phyloP scores from a whole-genome alignment of 2,797 vertebrate genomes.

The Avahi laniger region DNA sequence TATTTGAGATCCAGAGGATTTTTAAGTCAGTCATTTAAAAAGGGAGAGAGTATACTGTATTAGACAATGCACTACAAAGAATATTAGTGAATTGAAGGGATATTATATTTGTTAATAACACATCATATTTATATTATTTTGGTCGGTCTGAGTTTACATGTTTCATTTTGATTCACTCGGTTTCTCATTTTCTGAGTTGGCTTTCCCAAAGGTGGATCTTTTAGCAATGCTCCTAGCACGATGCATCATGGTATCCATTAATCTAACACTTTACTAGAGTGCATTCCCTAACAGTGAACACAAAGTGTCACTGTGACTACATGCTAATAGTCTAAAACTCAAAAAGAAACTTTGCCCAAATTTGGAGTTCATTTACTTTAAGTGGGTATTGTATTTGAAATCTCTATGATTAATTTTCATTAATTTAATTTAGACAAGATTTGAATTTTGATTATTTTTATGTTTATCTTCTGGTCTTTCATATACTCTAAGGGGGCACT shows the following conservation, averaged over 20 bases:
- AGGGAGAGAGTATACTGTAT: background rate
- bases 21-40: background rate
- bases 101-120: slow-evolving; percentile 7
- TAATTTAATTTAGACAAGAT: slow-evolving; percentile 55
- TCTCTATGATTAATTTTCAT: slow-evolving; percentile 69
- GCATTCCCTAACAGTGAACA: slow-evolving; percentile 89
- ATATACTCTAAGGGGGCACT: slow-evolving; percentile 23
- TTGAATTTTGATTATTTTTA: slow-evolving; percentile 74
- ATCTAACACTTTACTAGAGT: slow-evolving; percentile 70
- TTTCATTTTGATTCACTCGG: slow-evolving; percentile 46
- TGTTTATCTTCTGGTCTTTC: slow-evolving; percentile 60
- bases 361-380: slow-evolving; percentile 75
- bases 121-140: background rate
- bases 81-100: background rate
- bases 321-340: slow-evolving; percentile 80
- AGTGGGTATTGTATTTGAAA: slow-evolving; percentile 63
- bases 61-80: background rate
- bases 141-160: background rate
- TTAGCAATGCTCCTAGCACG: background rate
- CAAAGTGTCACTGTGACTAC: slow-evolving; percentile 90
- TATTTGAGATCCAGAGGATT: background rate
- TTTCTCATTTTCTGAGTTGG: background rate
- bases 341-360: slow-evolving; percentile 74
- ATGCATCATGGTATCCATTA: slow-evolving; percentile 28
- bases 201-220: slow-evolving; percentile 55